Evolutionary conservation across 2,888 invertebrate species (phyloP).

Genomic region (Leucophenga montana): DNA sequence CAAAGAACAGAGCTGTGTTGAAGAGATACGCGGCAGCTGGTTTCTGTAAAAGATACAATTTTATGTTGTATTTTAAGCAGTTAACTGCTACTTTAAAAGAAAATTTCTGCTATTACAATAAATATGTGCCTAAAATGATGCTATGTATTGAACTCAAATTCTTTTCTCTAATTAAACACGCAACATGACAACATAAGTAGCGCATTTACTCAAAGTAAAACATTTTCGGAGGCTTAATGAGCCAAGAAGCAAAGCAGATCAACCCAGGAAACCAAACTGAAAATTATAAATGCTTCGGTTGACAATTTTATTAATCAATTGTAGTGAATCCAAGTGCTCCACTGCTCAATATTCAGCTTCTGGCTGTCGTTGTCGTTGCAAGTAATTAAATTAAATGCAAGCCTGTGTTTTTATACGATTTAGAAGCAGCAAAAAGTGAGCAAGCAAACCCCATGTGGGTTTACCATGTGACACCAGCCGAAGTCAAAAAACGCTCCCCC

Average conservation of each 20-base stretch:
- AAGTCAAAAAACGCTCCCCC: not conserved
- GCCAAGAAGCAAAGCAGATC: not conserved
- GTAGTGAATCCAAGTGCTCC: not conserved
- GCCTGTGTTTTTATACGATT: constrained; percentile 54
- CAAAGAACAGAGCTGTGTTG: not conserved
- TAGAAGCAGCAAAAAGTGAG: not conserved
- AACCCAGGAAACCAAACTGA: not conserved
- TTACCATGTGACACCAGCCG: not conserved
- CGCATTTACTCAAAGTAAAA: no score
- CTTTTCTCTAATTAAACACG: no score
- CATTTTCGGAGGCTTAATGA: constrained; percentile 10
- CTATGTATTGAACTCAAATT: no score
- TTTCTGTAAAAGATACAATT: no score
- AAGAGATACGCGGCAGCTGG: not conserved
- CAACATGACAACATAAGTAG: no score
- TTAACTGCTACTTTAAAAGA: no score
- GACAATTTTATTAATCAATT: constrained; percentile 27
- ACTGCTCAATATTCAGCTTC: no score
- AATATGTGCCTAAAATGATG: no score
- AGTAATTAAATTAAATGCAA: constrained; percentile 66
- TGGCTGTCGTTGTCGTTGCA: constrained; percentile 49
- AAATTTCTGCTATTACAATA: no score
- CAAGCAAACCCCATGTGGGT: not conserved
- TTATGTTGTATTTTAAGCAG: no score
- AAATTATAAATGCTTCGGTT: constrained; percentile 11